Evolutionary conservation across 2,888 invertebrate species (phyloP).

Genomic region (Coelogynopora nodosa): DNA sequence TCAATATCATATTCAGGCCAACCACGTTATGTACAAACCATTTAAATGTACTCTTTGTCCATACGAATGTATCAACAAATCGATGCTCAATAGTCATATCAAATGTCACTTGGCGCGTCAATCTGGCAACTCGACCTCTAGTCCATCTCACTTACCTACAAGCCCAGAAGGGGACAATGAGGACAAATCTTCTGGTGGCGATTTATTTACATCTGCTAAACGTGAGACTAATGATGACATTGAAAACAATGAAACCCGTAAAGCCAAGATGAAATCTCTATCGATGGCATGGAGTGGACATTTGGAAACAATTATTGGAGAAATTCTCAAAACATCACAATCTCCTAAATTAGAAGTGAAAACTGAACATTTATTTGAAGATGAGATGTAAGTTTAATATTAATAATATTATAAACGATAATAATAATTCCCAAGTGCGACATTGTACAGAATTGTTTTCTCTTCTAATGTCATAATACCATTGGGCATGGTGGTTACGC

Average conservation of each 20-base stretch:
- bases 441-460: too few relatives aligned
- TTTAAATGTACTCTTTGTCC: background rate
- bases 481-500: too few relatives aligned
- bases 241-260: background rate
- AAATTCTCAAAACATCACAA: background rate
- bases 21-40: conserved; percentile 12
- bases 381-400: too few relatives aligned
- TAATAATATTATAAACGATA: too few relatives aligned
- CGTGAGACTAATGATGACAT: background rate
- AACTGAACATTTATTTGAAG: background rate
- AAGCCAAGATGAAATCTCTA: background rate
- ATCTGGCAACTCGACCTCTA: background rate
- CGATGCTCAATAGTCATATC: background rate
- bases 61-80: conserved; percentile 12
- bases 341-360: background rate
- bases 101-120: background rate
- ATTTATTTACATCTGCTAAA: background rate
- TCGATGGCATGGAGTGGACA: background rate
- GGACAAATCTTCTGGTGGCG: background rate
- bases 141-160: background rate
- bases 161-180: background rate
- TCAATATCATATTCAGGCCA: background rate
- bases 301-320: background rate
- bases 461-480: too few relatives aligned
- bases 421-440: too few relatives aligned